A percentile compares a stretch with the other conserved stretches of the same genome.
These are phyloP conservation scores for Prostheceraeus crozeri DNA, from an alignment of 2,888 invertebrate species.

Conservation along the genomic window DNA sequence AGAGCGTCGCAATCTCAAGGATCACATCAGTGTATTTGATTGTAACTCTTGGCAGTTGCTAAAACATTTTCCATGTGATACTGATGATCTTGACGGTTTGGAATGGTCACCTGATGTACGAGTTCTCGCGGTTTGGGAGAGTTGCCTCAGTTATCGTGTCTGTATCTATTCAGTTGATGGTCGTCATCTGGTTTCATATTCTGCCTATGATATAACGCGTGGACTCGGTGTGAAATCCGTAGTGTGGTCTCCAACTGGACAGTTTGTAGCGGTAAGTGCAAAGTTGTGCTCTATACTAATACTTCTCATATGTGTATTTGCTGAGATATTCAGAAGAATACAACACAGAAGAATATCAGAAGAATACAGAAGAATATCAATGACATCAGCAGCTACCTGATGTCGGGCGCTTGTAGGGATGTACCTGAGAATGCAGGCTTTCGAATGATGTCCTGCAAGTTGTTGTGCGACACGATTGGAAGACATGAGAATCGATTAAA, in stretches of 20 bases:
- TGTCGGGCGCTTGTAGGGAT: too few species aligned
- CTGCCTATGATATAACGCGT: constrained; percentile 47
- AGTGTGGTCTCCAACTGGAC: constrained; percentile 56
- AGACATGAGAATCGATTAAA: too few species aligned
- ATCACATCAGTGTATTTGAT: constrained; percentile 54
- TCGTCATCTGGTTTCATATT: constrained; percentile 52
- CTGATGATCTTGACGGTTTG: constrained; percentile 56
- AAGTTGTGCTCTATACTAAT: neutral
- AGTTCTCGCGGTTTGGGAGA: constrained; percentile 56
- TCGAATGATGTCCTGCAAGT: too few species aligned
- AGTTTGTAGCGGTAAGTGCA: constrained; percentile 55
- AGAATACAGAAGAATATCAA: too few species aligned
- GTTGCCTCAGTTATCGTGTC: constrained; percentile 43
- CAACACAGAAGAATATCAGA: neutral
- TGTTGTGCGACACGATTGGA: too few species aligned
- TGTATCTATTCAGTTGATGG: constrained; percentile 48
- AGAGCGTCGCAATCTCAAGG: constrained; percentile 57
- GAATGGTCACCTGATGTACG: constrained; percentile 56
- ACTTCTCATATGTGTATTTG: neutral
- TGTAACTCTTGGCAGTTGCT: constrained; percentile 34
- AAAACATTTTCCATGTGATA: constrained; percentile 56
- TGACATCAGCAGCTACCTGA: too few species aligned
- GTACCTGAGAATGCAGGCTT: too few species aligned
- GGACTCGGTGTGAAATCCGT: constrained; percentile 56
- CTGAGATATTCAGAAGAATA: neutral